A percentile compares a stretch with the other conserved stretches of the same genome.
phyloP scores from a whole-genome alignment of 2,113 vertebrate genomes.

The Orthonyx spaldingii region DNA sequence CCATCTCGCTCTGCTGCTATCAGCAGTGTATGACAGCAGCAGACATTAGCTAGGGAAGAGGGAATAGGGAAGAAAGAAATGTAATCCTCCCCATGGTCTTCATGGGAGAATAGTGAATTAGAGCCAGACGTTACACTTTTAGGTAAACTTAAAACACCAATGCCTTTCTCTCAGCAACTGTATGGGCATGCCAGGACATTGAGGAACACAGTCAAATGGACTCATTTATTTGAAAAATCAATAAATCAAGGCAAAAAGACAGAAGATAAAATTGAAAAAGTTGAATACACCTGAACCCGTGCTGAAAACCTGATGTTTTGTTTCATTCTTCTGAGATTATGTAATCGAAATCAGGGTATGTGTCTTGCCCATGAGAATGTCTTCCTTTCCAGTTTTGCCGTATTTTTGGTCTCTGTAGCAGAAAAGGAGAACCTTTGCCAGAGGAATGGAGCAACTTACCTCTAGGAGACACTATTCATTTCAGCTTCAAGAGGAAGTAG shows the following conservation, averaged over 20 bases:
- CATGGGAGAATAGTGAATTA: conserved; percentile 20
- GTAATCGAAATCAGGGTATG: neutral
- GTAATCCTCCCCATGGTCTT: conserved; percentile 29
- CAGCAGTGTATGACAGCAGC: conserved; percentile 49
- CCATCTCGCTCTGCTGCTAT: conserved; percentile 37
- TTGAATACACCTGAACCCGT: neutral
- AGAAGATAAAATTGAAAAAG: neutral
- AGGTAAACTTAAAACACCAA: neutral
- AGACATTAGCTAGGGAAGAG: conserved; percentile 40
- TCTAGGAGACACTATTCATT: neutral
- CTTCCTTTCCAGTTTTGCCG: neutral
- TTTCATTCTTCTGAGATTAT: neutral
- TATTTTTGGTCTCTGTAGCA: neutral
- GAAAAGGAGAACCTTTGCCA: neutral
- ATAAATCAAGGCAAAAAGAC: neutral
- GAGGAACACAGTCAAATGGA: neutral
- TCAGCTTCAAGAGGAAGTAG: neutral
- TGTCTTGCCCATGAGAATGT: neutral
- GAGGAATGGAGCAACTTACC: neutral
- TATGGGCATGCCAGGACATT: neutral
- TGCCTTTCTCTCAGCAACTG: neutral
- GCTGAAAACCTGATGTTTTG: neutral
- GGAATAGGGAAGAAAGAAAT: conserved; percentile 45
- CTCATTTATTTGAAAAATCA: neutral
- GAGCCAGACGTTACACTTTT: neutral